Base-by-base conservation (phyloP, 64 coral and sea anemone genomes). In the Anthopleura sola region DNA sequence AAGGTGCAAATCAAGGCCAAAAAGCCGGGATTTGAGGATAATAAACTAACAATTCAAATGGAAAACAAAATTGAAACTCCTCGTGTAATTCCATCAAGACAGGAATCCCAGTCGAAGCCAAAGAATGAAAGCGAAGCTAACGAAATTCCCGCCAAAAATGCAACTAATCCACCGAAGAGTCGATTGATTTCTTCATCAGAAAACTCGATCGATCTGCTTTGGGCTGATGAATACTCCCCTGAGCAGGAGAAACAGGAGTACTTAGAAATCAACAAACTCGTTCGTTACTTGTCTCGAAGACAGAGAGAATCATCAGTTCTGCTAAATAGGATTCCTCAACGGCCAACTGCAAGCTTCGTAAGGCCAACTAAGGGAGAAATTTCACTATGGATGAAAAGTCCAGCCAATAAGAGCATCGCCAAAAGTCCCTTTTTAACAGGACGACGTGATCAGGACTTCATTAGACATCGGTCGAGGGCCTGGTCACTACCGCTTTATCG, bases 311-410 rank as follows among this genome's bases (percentile, higher is more conserved):
- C 66, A 1, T 32, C 66, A 71, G 13, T 29, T 71, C 3, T 71
- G 10, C 14, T 16, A 1, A 15, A 7, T 3, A 71, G 13, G 26
- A 31, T 32, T 71, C 28, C 66, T 6, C 66, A 14, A 71, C 66
- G 66, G 34, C 66, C 29, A 32, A 71, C 31, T 15, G 66, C 66
- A 15, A 71, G 66, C 11, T 71, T 71, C 28, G n/a, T 29, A 71
- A 71, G 29, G 14, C 66, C 66, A 32, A 71, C 66, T 28, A 71
- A 71, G 31, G 66, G 66, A 71, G 66, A 71, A 29, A 32, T 71
- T 32, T 31, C 66, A 71, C 23, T 71, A 71, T 71, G 66, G 66
- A 71, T 71, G 66, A 71, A 32, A 71, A 71, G 66, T 71, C 29
- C 66, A 71, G 66, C 66, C 9, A 62, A 62, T 26, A 62, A 62